Evolutionary conservation across 2,888 invertebrate species (phyloP).

Genomic region (Agrotis clavis): DNA sequence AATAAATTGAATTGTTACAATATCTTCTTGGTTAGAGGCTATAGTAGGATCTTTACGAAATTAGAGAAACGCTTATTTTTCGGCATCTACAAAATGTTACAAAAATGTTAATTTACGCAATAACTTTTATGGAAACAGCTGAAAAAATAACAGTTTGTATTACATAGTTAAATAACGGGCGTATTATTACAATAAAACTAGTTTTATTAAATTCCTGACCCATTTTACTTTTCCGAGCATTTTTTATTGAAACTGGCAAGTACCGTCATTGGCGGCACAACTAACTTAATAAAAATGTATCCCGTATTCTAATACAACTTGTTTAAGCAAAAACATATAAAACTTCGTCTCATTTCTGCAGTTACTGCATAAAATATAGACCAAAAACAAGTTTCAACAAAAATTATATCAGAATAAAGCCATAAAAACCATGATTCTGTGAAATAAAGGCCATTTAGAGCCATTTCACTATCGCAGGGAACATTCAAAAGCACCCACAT

Average conservation of each 20-base stretch:
- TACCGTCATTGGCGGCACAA: slow-evolving; percentile 11
- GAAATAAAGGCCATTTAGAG: slow-evolving; percentile 55
- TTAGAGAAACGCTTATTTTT: background rate
- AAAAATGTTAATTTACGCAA: slow-evolving; percentile 20
- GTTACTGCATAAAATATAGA: slow-evolving; percentile 30
- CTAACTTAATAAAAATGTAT: background rate
- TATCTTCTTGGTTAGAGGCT: background rate
- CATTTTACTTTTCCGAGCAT: background rate
- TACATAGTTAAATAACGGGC: slow-evolving; percentile 6
- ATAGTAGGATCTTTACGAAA: background rate
- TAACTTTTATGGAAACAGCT: slow-evolving; percentile 3
- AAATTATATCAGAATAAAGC: slow-evolving; percentile 55
- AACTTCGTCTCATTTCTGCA: slow-evolving; percentile 31
- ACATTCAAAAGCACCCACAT: slow-evolving; percentile 55
- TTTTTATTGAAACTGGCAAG: background rate
- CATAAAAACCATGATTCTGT: slow-evolving; percentile 56
- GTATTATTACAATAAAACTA: background rate
- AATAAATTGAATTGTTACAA: slow-evolving; percentile 15
- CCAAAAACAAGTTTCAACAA: slow-evolving; percentile 39
- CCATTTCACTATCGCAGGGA: slow-evolving; percentile 42
- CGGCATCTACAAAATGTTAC: background rate
- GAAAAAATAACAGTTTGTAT: slow-evolving; percentile 13
- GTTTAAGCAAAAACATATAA: background rate
- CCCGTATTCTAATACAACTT: slow-evolving; percentile 21
- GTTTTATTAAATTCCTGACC: slow-evolving; percentile 25